Base-by-base conservation (phyloP, 2,888 invertebrate genomes). In the Drosophila gaucha region DNA sequence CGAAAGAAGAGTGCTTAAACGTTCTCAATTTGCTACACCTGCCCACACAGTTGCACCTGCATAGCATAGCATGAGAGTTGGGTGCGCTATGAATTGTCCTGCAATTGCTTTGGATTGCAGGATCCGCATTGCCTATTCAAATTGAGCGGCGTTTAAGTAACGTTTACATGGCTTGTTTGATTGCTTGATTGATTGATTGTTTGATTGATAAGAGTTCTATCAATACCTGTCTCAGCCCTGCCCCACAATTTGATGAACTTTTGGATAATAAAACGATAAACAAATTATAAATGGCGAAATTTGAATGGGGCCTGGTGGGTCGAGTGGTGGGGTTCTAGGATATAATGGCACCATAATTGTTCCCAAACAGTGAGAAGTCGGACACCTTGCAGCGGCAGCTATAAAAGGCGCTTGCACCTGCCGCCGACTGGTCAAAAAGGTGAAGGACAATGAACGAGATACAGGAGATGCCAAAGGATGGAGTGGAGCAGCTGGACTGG, bases 61-160 rank as follows among this genome's bases (percentile, higher is more conserved):
- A 64, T 47, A n/a, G n/a, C 41, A 43, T 49, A 65, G 50, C 36
- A 62, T 44, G 16, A 44, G 36, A 24, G 22, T 46, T 39, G 36
- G n/a, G n/a, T n/a, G n/a, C n/a, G n/a, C n/a, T n/a, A n/a, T n/a
- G n/a, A n/a, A n/a, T n/a, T n/a, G n/a, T n/a, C 12, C 31, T 14
- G 6, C 16, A 36, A 56, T 30, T 56, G 55, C 8, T 41, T 18
- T 14, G n/a, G 3, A 24, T 14, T 12, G 16, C 39, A 31, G 30
- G 20, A 41, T 31, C 22, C 22, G 65, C 65, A 64, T 52, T 28
- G n/a, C 1, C 28, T 22, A 52, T 47, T 39, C 39, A 52, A 64
- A 64, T 44, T 33, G 24, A 12, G 16, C 22, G 2, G n/a, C 46
- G 46, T 31, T 46, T 46, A 20, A 6, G 12, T 14, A 46, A 20